phyloP scores from a whole-genome alignment of 2,113 vertebrate genomes.

The Megatriorchis doriae region DNA sequence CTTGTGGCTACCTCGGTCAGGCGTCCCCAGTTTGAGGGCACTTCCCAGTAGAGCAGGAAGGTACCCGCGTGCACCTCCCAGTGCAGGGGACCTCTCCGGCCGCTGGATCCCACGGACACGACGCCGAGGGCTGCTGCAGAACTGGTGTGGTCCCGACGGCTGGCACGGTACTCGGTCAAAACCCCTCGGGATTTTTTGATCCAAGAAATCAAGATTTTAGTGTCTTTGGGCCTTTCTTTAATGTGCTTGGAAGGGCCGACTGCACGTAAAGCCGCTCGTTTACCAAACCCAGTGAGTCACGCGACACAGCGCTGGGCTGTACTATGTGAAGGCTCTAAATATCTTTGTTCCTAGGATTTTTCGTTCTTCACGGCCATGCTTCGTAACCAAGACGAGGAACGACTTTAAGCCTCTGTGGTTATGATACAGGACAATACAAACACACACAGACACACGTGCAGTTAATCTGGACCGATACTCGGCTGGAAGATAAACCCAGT shows the following conservation, averaged over 20 bases:
- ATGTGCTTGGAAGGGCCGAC: not conserved
- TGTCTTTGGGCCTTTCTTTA: not conserved
- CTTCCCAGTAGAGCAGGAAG: not conserved
- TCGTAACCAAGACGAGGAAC: not conserved
- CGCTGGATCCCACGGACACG: not conserved
- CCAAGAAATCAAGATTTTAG: not conserved
- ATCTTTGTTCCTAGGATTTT: not conserved
- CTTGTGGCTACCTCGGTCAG: not conserved
- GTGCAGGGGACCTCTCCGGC: not conserved
- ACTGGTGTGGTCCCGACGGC: rapidly evolving
- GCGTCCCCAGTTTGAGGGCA: not conserved
- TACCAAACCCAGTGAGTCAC: not conserved
- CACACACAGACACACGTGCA: not conserved
- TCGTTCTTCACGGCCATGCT: not conserved
- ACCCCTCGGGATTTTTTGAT: not conserved
- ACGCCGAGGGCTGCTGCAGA: not conserved
- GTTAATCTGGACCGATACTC: not conserved
- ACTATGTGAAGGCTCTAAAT: not conserved
- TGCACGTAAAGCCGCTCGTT: not conserved
- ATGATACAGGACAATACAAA: too few species aligned
- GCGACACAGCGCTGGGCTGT: rapidly evolving
- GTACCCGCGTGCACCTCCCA: not conserved
- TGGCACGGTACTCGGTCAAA: not conserved
- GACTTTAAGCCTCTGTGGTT: not conserved
- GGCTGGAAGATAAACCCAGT: not conserved